Evolutionary conservation across 2,113 vertebrate species (phyloP).

Genomic region (Bos indicus): DNA sequence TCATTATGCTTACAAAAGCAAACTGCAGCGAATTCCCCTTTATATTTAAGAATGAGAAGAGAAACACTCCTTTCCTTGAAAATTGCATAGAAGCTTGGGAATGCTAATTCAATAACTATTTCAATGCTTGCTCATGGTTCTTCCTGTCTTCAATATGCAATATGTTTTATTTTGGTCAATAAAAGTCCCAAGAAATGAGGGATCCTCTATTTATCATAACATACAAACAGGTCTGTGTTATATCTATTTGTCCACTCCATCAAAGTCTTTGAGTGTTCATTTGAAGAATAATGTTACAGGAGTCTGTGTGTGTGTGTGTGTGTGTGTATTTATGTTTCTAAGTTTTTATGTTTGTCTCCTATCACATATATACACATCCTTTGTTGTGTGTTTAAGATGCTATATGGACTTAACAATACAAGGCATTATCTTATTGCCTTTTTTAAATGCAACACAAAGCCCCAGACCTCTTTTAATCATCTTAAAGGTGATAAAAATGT

Average conservation of each 20-base stretch:
- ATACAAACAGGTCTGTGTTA: not conserved
- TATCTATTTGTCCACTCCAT: not conserved
- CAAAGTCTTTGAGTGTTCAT: not conserved
- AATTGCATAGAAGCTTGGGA: not conserved
- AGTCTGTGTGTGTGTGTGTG: not conserved
- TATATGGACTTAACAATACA: not conserved
- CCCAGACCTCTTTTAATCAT: not conserved
- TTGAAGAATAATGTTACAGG: not conserved
- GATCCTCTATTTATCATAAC: not conserved
- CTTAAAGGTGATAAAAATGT: not conserved
- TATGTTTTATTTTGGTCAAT: not conserved
- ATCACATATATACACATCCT: not conserved
- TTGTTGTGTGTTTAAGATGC: not conserved
- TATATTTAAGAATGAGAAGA: not conserved
- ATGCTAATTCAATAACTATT: not conserved
- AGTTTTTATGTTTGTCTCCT: not conserved
- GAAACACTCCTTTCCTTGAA: not conserved
- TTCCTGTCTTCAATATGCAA: not conserved
- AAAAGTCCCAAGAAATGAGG: not conserved
- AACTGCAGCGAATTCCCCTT: not conserved
- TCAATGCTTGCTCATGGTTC: not conserved
- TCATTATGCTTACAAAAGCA: constrained; percentile 29
- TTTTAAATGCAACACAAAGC: not conserved
- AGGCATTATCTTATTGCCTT: not conserved
- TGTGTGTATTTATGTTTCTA: not conserved